Base-by-base conservation (phyloP, 2,888 invertebrate genomes). In the Dinocampus coccinellae region DNA sequence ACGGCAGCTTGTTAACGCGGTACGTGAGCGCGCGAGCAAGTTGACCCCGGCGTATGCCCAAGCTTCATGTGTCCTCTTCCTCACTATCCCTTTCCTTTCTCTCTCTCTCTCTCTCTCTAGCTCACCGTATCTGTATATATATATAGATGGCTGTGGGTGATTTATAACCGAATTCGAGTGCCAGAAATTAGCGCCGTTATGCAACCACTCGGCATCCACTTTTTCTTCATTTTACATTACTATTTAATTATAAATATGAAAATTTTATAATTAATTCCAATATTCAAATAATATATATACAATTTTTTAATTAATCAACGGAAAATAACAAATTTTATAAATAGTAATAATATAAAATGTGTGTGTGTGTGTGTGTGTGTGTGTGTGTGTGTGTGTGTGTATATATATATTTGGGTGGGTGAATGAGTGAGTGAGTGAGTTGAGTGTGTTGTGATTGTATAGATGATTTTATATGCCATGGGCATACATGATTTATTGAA, bases 1-100 rank as follows among this genome's bases (percentile, higher is more conserved):
- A 75, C 72, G 73, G 63, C 73, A 75, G 77, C 77, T 79, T 77
- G 81, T 81, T 78, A 81, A 77, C 78, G 75, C 73, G 76, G 74
- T 75, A 77, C 76, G 77, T 69, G 75, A 77, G 73, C 67, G 72
- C 60, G 66, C 67, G 66, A 68, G 72, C 55, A 63, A 73, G 70
- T 69, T 72, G 73, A 73, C 70, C 72, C 70, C 72, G 62, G 73
- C 73, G 75, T 74, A 74, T 75, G 72, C 73, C 73, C 69, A 55
- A 70, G 70, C 61, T 33, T 24, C 11, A 16, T 26, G 24, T 62
- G 3, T 62, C 20, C n/a, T n/a, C n/a, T n/a, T n/a, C n/a, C n/a
- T n/a, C n/a, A n/a, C n/a, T n/a, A n/a, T n/a, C n/a, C n/a, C n/a
- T n/a, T n/a, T n/a, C n/a, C n/a, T n/a, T n/a, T n/a, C n/a, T 55